Percentiles rank a stretch among this genome's conserved stretches.
phyloP scores from a whole-genome alignment of 2,797 vertebrate genomes.

The Rhincodon typus region DNA sequence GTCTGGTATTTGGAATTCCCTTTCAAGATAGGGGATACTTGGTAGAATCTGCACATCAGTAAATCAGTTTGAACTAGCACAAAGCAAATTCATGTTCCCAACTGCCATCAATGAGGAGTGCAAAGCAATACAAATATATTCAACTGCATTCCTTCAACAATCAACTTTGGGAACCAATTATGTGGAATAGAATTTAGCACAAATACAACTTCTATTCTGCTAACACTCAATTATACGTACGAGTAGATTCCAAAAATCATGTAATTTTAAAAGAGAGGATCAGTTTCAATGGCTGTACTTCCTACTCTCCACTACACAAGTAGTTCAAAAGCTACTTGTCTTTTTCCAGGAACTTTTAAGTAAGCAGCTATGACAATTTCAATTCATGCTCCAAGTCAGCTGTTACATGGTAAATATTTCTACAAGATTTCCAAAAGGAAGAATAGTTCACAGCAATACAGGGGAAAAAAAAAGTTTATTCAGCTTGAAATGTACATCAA shows the following conservation, averaged over 20 bases:
- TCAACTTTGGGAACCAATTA: background rate
- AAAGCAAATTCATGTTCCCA: background rate
- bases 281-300: too few species aligned
- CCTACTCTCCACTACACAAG: too few species aligned
- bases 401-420: background rate
- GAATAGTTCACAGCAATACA: background rate
- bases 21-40: background rate
- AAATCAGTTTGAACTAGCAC: background rate
- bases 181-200: too few species aligned
- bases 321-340: too few species aligned
- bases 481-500: background rate
- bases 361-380: background rate
- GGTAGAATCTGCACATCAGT: background rate
- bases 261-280: too few species aligned
- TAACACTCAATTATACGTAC: background rate
- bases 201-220: background rate
- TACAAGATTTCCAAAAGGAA: background rate
- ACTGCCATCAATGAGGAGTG: background rate
- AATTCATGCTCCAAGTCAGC: background rate
- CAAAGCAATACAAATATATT: background rate
- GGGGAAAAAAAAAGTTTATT: background rate
- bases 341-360: background rate
- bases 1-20: background rate
- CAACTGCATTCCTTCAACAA: background rate
- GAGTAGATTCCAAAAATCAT: background rate